These are phyloP conservation scores for Cataglyphis rosenhaueri DNA, from an alignment of 2,888 invertebrate species.

Conservation along the genomic window DNA sequence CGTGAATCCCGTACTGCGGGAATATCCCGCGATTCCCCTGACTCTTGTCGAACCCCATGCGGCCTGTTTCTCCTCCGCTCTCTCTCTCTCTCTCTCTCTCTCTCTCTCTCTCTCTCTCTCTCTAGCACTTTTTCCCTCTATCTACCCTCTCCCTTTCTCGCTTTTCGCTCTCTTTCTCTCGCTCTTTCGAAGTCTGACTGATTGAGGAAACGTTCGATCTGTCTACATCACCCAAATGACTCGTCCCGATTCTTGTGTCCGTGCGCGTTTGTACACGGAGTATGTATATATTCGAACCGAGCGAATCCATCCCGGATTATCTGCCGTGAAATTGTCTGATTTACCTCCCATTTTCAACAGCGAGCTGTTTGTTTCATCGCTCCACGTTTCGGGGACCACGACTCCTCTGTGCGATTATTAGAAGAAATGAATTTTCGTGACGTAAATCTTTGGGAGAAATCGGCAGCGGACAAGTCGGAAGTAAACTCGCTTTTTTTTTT, in stretches of 20 bases:
- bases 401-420: constrained; percentile 58
- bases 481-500: not conserved
- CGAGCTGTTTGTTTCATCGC: constrained; percentile 75
- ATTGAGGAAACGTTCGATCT: constrained; percentile 67
- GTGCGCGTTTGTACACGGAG: constrained; percentile 21
- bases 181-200: constrained; percentile 40
- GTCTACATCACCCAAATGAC: constrained; percentile 72
- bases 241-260: constrained; percentile 55
- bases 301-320: constrained; percentile 71
- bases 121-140: not conserved
- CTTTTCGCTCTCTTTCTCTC: not conserved
- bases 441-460: constrained; percentile 31
- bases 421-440: constrained; percentile 60
- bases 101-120: not conserved
- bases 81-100: not conserved
- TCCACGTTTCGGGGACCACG: constrained; percentile 52
- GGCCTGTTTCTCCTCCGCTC: constrained; percentile 18
- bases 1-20: constrained; percentile 80
- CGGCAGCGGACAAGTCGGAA: not conserved
- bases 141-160: not conserved
- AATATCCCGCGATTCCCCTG: constrained; percentile 36
- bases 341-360: constrained; percentile 78
- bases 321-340: constrained; percentile 82
- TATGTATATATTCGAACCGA: constrained; percentile 31
- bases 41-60: constrained; percentile 46